Percentiles rank a stretch among this genome's conserved stretches.
These are phyloP conservation scores for Lasioglossum albipes DNA, from an alignment of 1,140 invertebrate species.

Conservation along the genomic window DNA sequence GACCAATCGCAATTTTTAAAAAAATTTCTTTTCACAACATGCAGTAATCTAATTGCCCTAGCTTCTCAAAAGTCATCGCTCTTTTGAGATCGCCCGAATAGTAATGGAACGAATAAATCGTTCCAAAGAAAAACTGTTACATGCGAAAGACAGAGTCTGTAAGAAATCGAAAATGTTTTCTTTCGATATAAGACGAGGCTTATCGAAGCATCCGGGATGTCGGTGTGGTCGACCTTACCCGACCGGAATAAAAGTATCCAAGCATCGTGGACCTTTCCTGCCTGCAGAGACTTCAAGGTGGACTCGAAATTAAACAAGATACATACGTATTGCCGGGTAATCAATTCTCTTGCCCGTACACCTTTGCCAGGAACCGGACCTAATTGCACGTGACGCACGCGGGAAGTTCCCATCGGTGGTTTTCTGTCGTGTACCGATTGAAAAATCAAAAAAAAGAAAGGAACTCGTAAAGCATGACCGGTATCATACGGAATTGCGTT, in stretches of 20 bases:
- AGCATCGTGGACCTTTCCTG: slow-evolving; percentile 16
- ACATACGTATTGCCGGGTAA: background rate
- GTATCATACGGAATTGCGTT: no score
- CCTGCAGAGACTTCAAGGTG: slow-evolving; percentile 44
- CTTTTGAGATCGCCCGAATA: no score
- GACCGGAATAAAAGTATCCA: slow-evolving; percentile 32
- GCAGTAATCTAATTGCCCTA: no score
- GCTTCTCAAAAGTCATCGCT: no score
- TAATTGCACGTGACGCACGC: slow-evolving; percentile 20
- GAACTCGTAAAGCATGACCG: no score
- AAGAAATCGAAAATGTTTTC: no score
- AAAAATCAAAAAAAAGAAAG: background rate
- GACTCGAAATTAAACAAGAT: slow-evolving; percentile 50
- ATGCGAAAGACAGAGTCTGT: no score
- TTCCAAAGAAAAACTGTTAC: no score
- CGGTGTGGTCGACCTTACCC: slow-evolving; percentile 38
- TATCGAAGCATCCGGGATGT: slow-evolving; percentile 2
- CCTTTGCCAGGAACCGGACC: slow-evolving; percentile 47
- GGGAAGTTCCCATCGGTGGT: slow-evolving; percentile 3
- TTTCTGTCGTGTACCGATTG: background rate
- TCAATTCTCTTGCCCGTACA: background rate
- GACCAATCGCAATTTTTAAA: no score
- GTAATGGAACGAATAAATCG: no score
- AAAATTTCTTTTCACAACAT: no score
- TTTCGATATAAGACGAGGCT: background rate